Conservation (phyloP, 2,113 vertebrate species). For the Pygoscelis antarcticus region DNA sequence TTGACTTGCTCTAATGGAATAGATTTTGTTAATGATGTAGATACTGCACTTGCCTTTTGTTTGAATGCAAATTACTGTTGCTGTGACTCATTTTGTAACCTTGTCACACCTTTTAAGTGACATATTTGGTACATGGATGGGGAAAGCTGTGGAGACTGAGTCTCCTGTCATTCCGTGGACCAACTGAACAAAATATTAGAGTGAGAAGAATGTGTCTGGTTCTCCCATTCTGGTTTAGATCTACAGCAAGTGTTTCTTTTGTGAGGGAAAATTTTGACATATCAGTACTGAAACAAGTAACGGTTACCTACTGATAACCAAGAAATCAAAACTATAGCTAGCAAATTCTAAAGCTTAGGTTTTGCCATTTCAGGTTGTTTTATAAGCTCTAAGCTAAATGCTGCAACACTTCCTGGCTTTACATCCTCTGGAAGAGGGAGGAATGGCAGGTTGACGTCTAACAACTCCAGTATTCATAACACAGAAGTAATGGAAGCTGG, state of each 20-base stretch:
- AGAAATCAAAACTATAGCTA: neutral
- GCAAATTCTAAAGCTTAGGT: neutral
- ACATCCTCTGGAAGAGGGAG: neutral
- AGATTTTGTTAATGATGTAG: neutral
- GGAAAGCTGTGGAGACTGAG: neutral
- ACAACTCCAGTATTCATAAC: neutral
- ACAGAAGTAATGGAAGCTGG: neutral
- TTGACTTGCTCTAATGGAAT: neutral
- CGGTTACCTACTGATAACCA: neutral
- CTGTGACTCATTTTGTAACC: neutral
- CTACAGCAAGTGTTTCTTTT: neutral
- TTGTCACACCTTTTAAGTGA: neutral
- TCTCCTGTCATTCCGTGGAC: neutral
- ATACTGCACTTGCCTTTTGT: neutral
- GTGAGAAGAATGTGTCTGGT: neutral
- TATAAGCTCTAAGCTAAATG: neutral
- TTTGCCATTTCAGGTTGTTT: neutral
- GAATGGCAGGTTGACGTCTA: neutral
- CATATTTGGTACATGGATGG: fast-evolving
- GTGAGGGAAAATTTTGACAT: neutral
- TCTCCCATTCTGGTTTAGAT: neutral
- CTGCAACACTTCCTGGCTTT: neutral
- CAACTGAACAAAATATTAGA: neutral
- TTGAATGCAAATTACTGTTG: neutral
- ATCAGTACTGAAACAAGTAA: neutral